Evolutionary conservation across 1,140 invertebrate genomes (phyloP).

Genomic region (Adoxophyes honmai): DNA sequence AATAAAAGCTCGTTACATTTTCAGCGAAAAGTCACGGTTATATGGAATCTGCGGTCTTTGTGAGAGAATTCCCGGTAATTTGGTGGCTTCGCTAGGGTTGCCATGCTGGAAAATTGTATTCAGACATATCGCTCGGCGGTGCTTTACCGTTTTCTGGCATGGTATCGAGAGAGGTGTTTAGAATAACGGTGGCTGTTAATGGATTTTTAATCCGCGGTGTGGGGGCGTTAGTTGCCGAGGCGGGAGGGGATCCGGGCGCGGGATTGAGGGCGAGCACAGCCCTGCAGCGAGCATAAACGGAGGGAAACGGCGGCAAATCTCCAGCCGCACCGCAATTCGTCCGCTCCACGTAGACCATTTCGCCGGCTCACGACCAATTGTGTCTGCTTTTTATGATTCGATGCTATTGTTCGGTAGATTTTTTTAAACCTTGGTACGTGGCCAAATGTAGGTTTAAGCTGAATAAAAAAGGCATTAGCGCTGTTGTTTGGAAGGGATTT

Average conservation of each 20-base stretch:
- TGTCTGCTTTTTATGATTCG: conserved; percentile 15
- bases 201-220: conserved; percentile 6
- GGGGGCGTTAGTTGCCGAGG: neutral
- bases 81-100: conserved; percentile 5
- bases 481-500: neutral
- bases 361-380: conserved; percentile 7
- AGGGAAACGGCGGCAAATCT: conserved; percentile 13
- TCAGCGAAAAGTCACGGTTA: conserved; percentile 8
- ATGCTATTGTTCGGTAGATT: conserved; percentile 11
- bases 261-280: conserved; percentile 9
- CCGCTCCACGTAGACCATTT: conserved; percentile 12
- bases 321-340: conserved; percentile 10
- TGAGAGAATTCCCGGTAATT: conserved; percentile 12
- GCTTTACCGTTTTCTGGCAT: neutral
- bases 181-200: neutral
- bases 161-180: neutral
- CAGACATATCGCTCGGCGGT: neutral
- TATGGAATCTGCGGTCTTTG: conserved; percentile 13
- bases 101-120: neutral
- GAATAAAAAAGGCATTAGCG: conserved; percentile 11
- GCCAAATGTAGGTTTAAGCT: conserved; percentile 4
- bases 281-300: conserved; percentile 10
- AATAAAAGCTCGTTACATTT: conserved; percentile 10
- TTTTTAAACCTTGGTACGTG: conserved; percentile 7
- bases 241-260: neutral